A percentile compares a stretch with the other conserved stretches of the same genome.
Evolutionary conservation across 2,113 vertebrate genomes (phyloP).

Genomic region (Chloropsis hardwickii): DNA sequence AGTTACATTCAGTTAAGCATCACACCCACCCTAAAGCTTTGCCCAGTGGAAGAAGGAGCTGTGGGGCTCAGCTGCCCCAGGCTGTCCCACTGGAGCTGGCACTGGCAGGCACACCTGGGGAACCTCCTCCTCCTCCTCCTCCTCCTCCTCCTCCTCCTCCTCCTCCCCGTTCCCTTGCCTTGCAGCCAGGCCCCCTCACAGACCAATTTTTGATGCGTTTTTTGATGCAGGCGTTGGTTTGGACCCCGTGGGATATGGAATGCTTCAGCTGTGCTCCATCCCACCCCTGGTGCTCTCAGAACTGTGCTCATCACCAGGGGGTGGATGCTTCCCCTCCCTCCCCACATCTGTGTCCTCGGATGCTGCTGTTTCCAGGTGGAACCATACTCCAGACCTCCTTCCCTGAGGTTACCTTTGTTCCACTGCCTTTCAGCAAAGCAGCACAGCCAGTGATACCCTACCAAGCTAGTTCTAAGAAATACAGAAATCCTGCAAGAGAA

Average conservation of each 20-base stretch:
- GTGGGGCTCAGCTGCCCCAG: neutral
- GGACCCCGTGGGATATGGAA: neutral
- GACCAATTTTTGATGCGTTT: neutral
- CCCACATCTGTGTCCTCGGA: neutral
- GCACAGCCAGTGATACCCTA: neutral
- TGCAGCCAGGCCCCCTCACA: neutral
- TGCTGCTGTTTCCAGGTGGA: neutral
- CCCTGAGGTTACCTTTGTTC: conserved; percentile 46
- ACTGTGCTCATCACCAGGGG: neutral
- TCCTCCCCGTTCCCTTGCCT: neutral
- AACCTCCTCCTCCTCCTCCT: neutral
- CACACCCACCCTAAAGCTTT: neutral
- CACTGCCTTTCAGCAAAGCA: neutral
- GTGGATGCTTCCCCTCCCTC: neutral
- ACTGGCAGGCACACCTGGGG: neutral
- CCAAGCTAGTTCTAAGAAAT: neutral
- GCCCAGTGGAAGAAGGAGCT: neutral
- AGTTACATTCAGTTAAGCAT: conserved; percentile 12
- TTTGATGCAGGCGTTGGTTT: neutral
- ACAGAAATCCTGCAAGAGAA: neutral
- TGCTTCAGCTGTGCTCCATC: neutral
- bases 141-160: neutral
- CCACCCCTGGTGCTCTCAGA: fast-evolving
- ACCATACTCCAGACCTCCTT: neutral
- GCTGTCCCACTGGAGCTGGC: neutral